A percentile compares a stretch with the other conserved stretches of the same genome.
Evolutionary conservation across 2,888 invertebrate genomes (phyloP).

Genomic region (Bursaphelenchus okinawaensis): DNA sequence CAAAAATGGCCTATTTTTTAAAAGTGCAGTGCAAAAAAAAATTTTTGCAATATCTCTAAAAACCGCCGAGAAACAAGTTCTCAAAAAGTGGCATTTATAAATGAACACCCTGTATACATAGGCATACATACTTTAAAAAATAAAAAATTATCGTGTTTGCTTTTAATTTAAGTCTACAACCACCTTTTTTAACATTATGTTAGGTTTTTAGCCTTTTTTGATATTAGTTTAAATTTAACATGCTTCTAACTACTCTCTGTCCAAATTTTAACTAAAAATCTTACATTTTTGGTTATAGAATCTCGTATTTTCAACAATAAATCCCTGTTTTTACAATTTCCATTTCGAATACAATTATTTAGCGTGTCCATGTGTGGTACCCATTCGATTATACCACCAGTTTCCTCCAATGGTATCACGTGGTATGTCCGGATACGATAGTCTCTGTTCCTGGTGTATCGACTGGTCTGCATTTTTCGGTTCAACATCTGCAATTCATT

Average conservation of each 20-base stretch:
- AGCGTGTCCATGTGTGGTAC: slow-evolving; percentile 71
- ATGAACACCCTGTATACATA: too few species aligned
- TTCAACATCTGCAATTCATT: slow-evolving; percentile 70
- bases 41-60: neutral
- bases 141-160: too few species aligned
- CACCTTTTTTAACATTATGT: too few species aligned
- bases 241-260: too few species aligned
- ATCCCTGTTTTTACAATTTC: neutral
- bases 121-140: too few species aligned
- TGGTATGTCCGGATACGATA: slow-evolving; percentile 82
- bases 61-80: too few species aligned
- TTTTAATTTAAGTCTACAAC: too few species aligned
- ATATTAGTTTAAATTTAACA: neutral
- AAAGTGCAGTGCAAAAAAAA: neutral
- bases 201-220: too few species aligned
- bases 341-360: slow-evolving; percentile 6
- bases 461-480: slow-evolving; percentile 76
- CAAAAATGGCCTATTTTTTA: too few species aligned
- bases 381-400: slow-evolving; percentile 94
- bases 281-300: neutral
- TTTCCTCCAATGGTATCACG: slow-evolving; percentile 76
- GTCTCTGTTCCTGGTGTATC: slow-evolving; percentile 75
- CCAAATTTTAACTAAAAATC: neutral
- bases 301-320: neutral
- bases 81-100: too few species aligned